Evolutionary conservation across 2,888 invertebrate species (phyloP).

Genomic region (Enchytraeus crypticus): DNA sequence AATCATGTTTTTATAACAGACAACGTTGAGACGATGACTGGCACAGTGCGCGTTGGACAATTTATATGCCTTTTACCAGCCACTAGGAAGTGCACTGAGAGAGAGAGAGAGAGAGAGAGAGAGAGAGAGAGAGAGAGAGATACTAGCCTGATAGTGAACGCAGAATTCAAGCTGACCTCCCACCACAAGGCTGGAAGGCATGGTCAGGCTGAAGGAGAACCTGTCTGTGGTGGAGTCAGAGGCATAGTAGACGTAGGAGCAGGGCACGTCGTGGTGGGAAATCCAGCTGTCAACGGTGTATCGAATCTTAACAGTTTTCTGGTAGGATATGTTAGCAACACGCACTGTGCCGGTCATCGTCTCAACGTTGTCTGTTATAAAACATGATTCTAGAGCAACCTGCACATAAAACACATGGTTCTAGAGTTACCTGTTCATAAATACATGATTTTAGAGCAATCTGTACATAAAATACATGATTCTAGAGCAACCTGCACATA

Average conservation of each 20-base stretch:
- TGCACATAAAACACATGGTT: too few relatives aligned
- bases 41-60: slow-evolving; percentile 72
- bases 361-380: slow-evolving; percentile 46
- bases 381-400: slow-evolving; percentile 78
- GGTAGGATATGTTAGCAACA: slow-evolving; percentile 80
- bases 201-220: slow-evolving; percentile 60
- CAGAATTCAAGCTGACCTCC: slow-evolving; percentile 37
- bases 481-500: slow-evolving; percentile 76
- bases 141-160: slow-evolving; percentile 32
- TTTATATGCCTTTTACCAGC: too few relatives aligned
- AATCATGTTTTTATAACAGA: slow-evolving; percentile 62
- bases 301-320: slow-evolving; percentile 79
- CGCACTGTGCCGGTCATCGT: slow-evolving; percentile 60
- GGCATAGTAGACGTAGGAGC: slow-evolving; percentile 64
- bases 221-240: slow-evolving; percentile 87
- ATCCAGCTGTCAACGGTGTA: slow-evolving; percentile 79
- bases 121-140: too few relatives aligned
- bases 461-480: slow-evolving; percentile 65
- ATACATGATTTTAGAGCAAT: too few relatives aligned
- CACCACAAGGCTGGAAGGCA: slow-evolving; percentile 34
- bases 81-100: too few relatives aligned
- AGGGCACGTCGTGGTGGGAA: slow-evolving; percentile 71
- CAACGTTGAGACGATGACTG: slow-evolving; percentile 46
- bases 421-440: too few relatives aligned
- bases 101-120: too few relatives aligned